Evolutionary conservation across 1,140 invertebrate species (phyloP), one percentile per base, ranked within the genome.

Genomic region (Lutraria rhynchaena): DNA sequence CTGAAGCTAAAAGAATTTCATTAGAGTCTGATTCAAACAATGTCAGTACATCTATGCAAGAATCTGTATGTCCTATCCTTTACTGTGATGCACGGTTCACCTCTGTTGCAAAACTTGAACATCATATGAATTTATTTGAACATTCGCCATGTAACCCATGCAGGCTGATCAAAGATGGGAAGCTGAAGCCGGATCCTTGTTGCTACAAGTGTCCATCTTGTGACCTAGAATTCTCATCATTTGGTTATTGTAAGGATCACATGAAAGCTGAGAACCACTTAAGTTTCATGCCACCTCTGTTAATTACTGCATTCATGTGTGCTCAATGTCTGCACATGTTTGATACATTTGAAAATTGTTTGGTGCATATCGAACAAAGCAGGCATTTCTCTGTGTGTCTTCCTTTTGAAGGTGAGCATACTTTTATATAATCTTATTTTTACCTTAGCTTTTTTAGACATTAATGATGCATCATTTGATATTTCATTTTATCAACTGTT

Each of bases 111-210:
- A 7, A 27, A 49, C 69, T 81, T 11, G 77, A 27, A 33, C 67
- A 81, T 22, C 77, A 81, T 37, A 63, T 71, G 77, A 81, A 81
- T 69, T 57, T 81, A 13, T 81, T 81, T 46, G 22, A 71, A 51
- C 77, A 81, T 63, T 81, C 77, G 1, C 77, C 77, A 27, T 81
- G 77, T 57, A 70, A 81, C 31, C 77, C 77, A n/a, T 63, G 13
- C 44, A 7, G 46, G 0, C 37, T 33, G 9, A 27, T 31, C 13
- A 22, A 35, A 46, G 67, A 81, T 31, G 22, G 15, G 24, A 81
- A 63, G 33, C 51, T 81, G 19, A 2, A 35, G 15, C 53, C 65
- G 27, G 77, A 70, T 22, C 77, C 77, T 15, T 19, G 61, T 3
- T 49, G 65, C 49, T 71, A 49, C 57, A 71, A 41, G 29, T 81